Percentiles rank a stretch among this genome's conserved stretches.
Conservation (phyloP, 1,140 invertebrate genomes). For the Melipona quadrifasciata region DNA sequence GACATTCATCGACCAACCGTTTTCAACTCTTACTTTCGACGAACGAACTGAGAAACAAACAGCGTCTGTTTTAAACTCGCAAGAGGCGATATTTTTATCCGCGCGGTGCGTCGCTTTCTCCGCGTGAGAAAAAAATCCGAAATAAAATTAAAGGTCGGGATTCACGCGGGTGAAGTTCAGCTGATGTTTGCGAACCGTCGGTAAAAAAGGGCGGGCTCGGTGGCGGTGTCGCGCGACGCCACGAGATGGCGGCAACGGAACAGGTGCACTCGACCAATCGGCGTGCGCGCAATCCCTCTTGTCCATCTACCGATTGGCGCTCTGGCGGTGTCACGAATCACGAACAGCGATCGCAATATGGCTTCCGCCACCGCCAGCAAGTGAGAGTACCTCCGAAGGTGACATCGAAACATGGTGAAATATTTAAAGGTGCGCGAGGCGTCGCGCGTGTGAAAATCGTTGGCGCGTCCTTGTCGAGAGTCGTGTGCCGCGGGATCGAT, state of each 20-base stretch:
- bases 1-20: too few species aligned
- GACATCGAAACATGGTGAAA: constrained; percentile 63
- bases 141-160: neutral
- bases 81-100: neutral
- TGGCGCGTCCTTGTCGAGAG: constrained; percentile 6
- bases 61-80: too few species aligned
- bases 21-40: too few species aligned
- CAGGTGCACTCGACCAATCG: constrained; percentile 67
- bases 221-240: neutral
- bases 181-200: neutral
- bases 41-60: too few species aligned
- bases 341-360: constrained; percentile 78
- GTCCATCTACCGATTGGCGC: constrained; percentile 56
- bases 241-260: constrained; percentile 47
- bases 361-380: constrained; percentile 79
- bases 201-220: neutral
- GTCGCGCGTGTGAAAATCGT: constrained; percentile 52
- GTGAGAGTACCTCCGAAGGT: constrained; percentile 74
- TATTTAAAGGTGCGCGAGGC: constrained; percentile 47
- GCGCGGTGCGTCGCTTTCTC: neutral
- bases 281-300: constrained; percentile 28
- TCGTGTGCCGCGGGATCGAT: neutral
- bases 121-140: neutral
- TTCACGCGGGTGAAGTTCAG: neutral
- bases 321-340: constrained; percentile 65